phyloP scores from a whole-genome alignment of 2,113 vertebrate genomes.

The Cebus imitator region DNA sequence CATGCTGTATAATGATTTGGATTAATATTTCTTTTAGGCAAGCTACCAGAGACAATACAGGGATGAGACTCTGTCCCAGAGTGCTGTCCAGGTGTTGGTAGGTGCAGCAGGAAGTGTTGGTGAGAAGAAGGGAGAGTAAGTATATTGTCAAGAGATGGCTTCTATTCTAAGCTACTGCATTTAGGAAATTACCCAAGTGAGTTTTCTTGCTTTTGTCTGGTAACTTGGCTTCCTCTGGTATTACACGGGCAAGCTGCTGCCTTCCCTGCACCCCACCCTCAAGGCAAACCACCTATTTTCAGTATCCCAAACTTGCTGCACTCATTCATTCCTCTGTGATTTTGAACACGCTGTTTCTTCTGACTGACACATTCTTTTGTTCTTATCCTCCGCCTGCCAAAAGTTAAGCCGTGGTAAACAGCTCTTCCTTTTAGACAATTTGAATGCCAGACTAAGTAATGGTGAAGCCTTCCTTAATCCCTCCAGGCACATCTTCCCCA shows the following conservation, averaged over 20 bases:
- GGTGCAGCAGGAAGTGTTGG: constrained; percentile 65
- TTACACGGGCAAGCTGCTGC: background rate
- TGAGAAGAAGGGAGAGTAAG: constrained; percentile 74
- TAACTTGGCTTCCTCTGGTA: background rate
- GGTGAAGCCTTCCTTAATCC: background rate
- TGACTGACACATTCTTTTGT: background rate
- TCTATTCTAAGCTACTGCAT: background rate
- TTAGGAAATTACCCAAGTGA: background rate
- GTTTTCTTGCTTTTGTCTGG: background rate
- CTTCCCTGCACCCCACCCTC: background rate
- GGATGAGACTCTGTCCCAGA: constrained; percentile 63
- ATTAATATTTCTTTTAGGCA: constrained; percentile 57
- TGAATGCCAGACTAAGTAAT: background rate
- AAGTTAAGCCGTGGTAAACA: background rate
- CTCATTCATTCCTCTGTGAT: background rate
- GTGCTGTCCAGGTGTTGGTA: constrained; percentile 65
- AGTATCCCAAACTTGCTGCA: background rate
- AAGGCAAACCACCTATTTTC: background rate
- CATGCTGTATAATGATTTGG: background rate
- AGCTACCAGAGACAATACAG: constrained; percentile 75
- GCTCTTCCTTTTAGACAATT: background rate
- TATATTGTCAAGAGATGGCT: background rate
- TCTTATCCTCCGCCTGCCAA: background rate
- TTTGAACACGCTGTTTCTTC: background rate
- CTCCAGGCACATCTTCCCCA: background rate